phyloP scores from a whole-genome alignment of 2,888 invertebrate species.

The Alcis repandata region DNA sequence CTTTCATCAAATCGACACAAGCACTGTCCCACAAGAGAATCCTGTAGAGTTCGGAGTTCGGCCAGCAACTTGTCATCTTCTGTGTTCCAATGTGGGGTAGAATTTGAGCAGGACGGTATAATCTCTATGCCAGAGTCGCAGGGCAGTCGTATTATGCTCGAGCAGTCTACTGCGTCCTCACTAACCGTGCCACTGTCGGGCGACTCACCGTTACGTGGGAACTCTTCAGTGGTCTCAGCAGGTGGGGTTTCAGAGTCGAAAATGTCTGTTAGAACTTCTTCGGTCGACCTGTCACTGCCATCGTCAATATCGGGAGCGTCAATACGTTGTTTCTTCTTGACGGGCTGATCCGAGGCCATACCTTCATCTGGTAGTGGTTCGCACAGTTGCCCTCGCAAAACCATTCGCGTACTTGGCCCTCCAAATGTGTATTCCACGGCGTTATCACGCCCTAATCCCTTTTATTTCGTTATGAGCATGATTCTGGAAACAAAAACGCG shows the following conservation, averaged over 20 bases:
- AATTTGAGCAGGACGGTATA: slow-evolving; percentile 77
- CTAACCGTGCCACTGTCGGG: slow-evolving; percentile 83
- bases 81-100: slow-evolving; percentile 69
- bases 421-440: slow-evolving; percentile 40
- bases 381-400: slow-evolving; percentile 88
- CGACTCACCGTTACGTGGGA: slow-evolving; percentile 79
- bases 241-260: slow-evolving; percentile 75
- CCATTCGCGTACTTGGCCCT: slow-evolving; percentile 77
- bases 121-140: slow-evolving; percentile 68
- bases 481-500: slow-evolving; percentile 78
- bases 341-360: slow-evolving; percentile 93
- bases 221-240: slow-evolving; percentile 78
- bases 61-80: slow-evolving; percentile 78
- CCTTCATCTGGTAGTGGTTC: slow-evolving; percentile 84
- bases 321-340: slow-evolving; percentile 93
- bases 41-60: slow-evolving; percentile 88
- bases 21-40: slow-evolving; percentile 91
- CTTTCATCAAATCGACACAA: slow-evolving; percentile 92
- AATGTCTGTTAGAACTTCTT: slow-evolving; percentile 79
- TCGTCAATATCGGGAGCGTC: slow-evolving; percentile 88
- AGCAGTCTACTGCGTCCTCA: slow-evolving; percentile 84
- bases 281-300: slow-evolving; percentile 81
- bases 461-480: slow-evolving; percentile 57
- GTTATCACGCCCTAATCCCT: slow-evolving; percentile 45
- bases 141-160: slow-evolving; percentile 73